Evolutionary conservation across 2,888 invertebrate genomes (phyloP), one percentile per base, ranked within the genome.

Genomic region (Oeneis ivallda): DNA sequence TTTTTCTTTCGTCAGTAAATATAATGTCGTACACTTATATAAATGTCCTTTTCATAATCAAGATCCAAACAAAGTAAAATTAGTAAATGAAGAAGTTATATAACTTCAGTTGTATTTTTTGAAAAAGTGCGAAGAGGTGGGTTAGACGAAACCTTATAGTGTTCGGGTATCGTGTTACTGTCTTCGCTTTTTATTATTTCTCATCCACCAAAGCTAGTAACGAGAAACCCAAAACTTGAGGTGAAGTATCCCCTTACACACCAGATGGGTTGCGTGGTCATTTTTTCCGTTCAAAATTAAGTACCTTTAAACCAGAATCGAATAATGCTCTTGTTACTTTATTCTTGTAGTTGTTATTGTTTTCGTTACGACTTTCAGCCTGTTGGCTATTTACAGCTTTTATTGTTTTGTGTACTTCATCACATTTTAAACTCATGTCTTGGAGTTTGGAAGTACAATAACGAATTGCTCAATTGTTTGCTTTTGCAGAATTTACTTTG

Each of bases 91-190:
- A 37, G 17, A 17, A 54, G 15, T 32, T n/a, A 52, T n/a, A 52
- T 34, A 43, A 6, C 13, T n/a, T 13, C 7, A 43, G n/a, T 6
- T n/a, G 17, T 43, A 19, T 26, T 47, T 32, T 65, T 64, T 19
- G 11, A 37, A 73, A 80, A 75, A 76, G 74, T 79, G 79, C 80
- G 79, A 83, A 74, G 81, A 83, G 73, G 81, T 76, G 79, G 82
- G 83, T 85, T 84, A 85, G 84, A 85, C 83, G 85, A 83, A 89
- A 91, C 82, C 79, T 73, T 81, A 90, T 76, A 87, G 70, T 75
- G 76, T 76, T 78, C 70, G 70, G 78, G 78, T 87, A 83, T 92
- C 81, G 63, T 69, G 78, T 91, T 85, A 81, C 90, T 63, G 70
- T 74, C 75, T 74, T 72, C 77, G 79, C 81, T 82, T 86, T 80